phyloP scores from a whole-genome alignment of 2,888 invertebrate genomes.

The Patella depressa region DNA sequence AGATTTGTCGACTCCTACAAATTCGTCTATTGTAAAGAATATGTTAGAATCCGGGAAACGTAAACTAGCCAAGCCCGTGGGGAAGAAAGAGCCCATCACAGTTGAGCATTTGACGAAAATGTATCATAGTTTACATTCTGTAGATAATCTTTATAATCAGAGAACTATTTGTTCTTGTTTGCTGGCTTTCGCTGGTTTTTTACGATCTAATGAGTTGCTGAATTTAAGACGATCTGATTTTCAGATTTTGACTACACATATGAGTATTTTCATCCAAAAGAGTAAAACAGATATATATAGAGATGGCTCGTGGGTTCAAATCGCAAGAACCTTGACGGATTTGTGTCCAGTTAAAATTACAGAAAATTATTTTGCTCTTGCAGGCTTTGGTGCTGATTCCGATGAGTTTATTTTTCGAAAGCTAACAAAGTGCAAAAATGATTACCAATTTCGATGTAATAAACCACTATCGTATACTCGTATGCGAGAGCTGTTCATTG shows the following conservation, averaged over 20 bases:
- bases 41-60: conserved; percentile 21
- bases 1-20: conserved; percentile 14
- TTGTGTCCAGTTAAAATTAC: not conserved
- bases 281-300: conserved; percentile 31
- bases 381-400: not conserved
- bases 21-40: conserved; percentile 23
- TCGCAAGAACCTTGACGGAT: conserved; percentile 17
- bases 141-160: conserved; percentile 3
- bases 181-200: conserved; percentile 24
- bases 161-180: conserved; percentile 22
- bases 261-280: conserved; percentile 3
- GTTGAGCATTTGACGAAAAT: not conserved
- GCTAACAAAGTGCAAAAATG: conserved; percentile 1
- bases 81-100: conserved; percentile 18
- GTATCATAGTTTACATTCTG: conserved; percentile 4
- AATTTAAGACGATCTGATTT: conserved; percentile 22
- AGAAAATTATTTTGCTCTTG: not conserved
- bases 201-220: conserved; percentile 25
- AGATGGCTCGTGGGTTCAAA: conserved; percentile 23
- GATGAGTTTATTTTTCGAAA: conserved; percentile 14
- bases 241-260: conserved; percentile 9
- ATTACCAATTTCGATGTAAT: conserved; percentile 12
- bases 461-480: conserved; percentile 20
- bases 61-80: not conserved
- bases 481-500: conserved; percentile 24